Evolutionary conservation across 2,888 invertebrate genomes (phyloP), one percentile per base, ranked within the genome.

Genomic region (Tortricodes alternella): DNA sequence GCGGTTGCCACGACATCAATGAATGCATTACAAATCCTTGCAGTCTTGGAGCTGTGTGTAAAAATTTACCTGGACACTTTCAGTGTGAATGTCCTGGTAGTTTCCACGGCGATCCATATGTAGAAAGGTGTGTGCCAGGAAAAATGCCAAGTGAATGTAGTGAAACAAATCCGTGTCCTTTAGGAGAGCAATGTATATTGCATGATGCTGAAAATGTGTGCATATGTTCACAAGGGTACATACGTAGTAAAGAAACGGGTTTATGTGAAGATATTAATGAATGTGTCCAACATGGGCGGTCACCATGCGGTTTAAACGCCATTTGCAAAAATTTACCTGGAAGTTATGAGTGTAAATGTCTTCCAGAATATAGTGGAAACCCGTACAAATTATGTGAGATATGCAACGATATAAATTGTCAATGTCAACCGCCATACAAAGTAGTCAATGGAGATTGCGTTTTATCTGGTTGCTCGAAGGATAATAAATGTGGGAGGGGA

Each of bases 301-400:
- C 95, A 2, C 95, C 96, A 13, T 98, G 98, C 81, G 98, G 97
- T 0, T 84, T 96, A 18, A 97, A 97, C 80, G 97, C 97, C 0
- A 93, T 97, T 55, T 98, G 98, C 74, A 97, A 96, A 78, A 98
- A 98, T 85, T 87, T 97, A 46, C 97, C 97, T 0, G 98, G 98
- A 41, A 97, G 97, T 74, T 98, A 97, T 75, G 97, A 97, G 83
- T 98, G 98, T 69, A 96, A 96, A 71, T 98, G 98, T 72, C 96
- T 97, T 0, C 91, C 94, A 21, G 97, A 96, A 24, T 97, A 95
- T 76, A 96, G 95, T 73, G 97, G 97, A 38, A 97, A 98, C 84
- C 97, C 98, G 0, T 98, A 97, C 75, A 93, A 95, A 11, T 92
- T 95, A 64, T 98, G 98, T 76, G 96, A 96, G 87, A 93, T 96